These are phyloP conservation scores for Apodemia hepburni DNA, from an alignment of 2,888 invertebrate genomes.

Conservation along the genomic window DNA sequence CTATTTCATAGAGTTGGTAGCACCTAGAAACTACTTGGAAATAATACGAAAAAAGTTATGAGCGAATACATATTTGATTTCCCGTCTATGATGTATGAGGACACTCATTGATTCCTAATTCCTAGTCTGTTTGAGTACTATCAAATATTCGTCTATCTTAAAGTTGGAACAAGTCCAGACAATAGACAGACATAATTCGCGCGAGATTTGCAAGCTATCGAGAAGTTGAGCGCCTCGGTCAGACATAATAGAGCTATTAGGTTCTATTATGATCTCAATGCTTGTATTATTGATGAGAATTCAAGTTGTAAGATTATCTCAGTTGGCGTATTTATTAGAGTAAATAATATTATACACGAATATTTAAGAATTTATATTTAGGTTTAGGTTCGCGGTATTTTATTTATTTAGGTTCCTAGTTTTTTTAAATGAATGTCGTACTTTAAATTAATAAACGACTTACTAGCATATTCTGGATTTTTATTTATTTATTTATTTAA, in stretches of 20 bases:
- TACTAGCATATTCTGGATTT: no score
- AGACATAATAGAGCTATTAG: conserved; percentile 24
- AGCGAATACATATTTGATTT: no score
- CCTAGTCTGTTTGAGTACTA: conserved; percentile 29
- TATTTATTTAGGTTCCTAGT: no score
- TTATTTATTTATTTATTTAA: no score
- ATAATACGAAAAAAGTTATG: no score
- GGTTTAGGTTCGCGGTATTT: no score
- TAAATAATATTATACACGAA: background rate
- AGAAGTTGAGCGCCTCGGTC: conserved; percentile 27
- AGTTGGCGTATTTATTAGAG: background rate
- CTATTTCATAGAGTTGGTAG: no score
- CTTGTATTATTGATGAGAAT: conserved; percentile 9
- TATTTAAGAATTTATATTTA: no score
- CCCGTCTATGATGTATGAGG: conserved; percentile 28
- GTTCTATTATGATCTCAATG: conserved; percentile 3
- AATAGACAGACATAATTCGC: conserved; percentile 29
- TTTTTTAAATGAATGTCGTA: no score
- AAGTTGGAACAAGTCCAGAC: conserved; percentile 33
- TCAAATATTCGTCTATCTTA: conserved; percentile 33
- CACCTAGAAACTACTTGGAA: no score
- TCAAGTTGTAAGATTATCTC: background rate
- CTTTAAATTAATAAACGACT: no score
- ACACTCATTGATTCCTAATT: conserved; percentile 23
- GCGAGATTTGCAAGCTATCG: conserved; percentile 30